Evolutionary conservation across 2,797 vertebrate genomes (phyloP).

Genomic region (Chloroceryle amazona): DNA sequence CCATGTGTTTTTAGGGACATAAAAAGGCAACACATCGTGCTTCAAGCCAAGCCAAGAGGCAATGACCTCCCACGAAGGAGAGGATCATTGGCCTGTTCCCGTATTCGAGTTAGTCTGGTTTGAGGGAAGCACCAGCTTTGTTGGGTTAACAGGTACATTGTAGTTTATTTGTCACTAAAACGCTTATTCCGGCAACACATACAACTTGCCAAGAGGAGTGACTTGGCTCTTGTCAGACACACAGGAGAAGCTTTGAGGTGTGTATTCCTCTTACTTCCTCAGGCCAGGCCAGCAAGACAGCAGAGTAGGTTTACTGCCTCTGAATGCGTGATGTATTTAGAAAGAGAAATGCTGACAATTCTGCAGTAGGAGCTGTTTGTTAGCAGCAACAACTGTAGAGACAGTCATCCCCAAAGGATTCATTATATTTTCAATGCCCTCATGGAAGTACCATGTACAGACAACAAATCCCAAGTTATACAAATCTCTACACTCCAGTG

Average conservation of each 20-base stretch:
- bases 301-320: neutral
- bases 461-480: neutral
- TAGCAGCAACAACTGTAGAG: neutral
- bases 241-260: neutral
- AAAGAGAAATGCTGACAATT: neutral
- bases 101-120: neutral
- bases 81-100: neutral
- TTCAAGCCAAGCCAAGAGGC: neutral
- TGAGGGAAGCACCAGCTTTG: neutral
- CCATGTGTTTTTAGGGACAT: neutral
- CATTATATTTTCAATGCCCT: neutral
- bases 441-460: neutral
- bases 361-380: neutral
- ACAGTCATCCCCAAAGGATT: neutral
- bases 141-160: neutral
- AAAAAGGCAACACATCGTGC: fast-evolving
- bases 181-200: neutral
- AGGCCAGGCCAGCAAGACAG: neutral
- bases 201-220: neutral
- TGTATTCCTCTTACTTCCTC: neutral
- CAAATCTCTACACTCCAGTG: neutral
- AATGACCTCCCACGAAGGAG: neutral
- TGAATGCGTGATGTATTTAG: neutral
- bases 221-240: neutral
- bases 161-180: neutral